Evolutionary conservation across 92 coral and sea anemone species (phyloP).

Genomic region (Siderastrea siderea): DNA sequence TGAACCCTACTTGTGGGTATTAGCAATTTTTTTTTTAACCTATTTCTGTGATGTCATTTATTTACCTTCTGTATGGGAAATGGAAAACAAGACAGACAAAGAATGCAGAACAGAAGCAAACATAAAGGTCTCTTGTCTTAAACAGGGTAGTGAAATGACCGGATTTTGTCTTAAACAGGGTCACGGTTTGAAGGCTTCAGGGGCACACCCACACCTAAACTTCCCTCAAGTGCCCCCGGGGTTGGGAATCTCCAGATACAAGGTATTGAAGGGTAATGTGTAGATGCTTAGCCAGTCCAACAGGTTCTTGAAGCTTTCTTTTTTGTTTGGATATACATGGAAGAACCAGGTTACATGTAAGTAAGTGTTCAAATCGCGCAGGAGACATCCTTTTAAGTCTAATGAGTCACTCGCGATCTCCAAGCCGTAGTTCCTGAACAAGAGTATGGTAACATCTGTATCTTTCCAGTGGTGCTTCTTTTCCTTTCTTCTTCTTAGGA

Average conservation of each 20-base stretch:
- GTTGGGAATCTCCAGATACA: constrained; percentile 49
- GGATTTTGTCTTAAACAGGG: no score
- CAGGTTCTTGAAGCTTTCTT: neutral
- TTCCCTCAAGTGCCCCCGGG: no score
- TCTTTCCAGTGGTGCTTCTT: neutral
- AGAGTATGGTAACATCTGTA: constrained; percentile 24
- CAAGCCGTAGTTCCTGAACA: constrained; percentile 36
- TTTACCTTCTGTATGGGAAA: no score
- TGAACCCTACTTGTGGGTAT: no score
- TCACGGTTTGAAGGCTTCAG: no score
- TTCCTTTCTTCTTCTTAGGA: neutral
- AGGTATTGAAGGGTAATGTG: neutral
- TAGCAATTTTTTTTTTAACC: no score
- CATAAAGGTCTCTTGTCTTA: no score
- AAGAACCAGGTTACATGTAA: constrained; percentile 9
- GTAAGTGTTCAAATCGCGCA: constrained; percentile 52
- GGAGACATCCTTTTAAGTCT: constrained; percentile 52
- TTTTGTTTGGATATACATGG: constrained; percentile 4
- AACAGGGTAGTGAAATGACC: no score
- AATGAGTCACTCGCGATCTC: constrained; percentile 9
- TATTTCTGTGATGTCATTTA: no score
- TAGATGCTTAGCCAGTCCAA: neutral
- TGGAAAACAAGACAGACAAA: no score
- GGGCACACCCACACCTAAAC: no score
- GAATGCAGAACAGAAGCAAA: no score